Conservation (phyloP, 2,888 invertebrate genomes). For the Creontiades dilutus region DNA sequence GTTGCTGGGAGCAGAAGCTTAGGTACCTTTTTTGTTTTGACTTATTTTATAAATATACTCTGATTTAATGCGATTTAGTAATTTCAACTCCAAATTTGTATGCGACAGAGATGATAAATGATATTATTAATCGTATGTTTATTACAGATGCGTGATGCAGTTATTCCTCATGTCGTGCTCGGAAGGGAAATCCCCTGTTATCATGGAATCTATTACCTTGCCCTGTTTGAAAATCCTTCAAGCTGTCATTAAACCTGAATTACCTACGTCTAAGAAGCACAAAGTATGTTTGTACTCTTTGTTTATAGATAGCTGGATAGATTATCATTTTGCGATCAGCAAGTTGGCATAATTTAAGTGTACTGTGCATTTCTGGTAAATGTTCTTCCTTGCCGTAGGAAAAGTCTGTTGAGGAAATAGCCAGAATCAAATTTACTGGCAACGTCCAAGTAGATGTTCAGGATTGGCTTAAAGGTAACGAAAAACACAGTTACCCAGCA, state of each 20-base stretch:
- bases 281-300: constrained; percentile 78
- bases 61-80: background rate
- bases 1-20: constrained; percentile 96
- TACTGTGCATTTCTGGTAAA: background rate
- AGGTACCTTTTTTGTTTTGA: constrained; percentile 78
- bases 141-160: constrained; percentile 86
- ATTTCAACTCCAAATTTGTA: background rate
- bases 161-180: constrained; percentile 90
- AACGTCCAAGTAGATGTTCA: constrained; percentile 86
- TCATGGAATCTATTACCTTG: constrained; percentile 93
- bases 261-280: constrained; percentile 81
- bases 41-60: background rate
- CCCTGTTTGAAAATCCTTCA: constrained; percentile 96
- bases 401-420: constrained; percentile 80
- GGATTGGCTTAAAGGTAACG: constrained; percentile 87
- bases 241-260: constrained; percentile 86
- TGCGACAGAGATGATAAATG: background rate
- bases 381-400: constrained; percentile 77
- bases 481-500: constrained; percentile 84
- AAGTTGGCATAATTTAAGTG: background rate
- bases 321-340: background rate
- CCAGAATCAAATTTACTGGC: constrained; percentile 81
- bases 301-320: background rate
- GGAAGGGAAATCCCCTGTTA: constrained; percentile 89
- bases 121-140: background rate